Evolutionary conservation across 1,140 invertebrate species (phyloP), one percentile per base, ranked within the genome.

Genomic region (Cyclina sinensis): DNA sequence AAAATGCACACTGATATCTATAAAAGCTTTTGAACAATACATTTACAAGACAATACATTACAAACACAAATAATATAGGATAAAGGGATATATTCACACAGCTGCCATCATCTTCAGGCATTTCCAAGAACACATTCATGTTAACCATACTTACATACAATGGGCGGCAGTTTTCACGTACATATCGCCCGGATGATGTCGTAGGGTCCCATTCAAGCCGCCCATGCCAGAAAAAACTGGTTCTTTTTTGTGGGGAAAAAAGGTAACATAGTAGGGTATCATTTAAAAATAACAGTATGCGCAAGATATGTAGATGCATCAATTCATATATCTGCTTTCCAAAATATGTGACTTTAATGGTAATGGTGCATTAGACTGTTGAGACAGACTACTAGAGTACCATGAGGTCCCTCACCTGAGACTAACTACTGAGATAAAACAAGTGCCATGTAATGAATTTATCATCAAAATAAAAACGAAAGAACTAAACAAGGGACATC

Each of bases 161-260:
- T 65, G 98, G 99, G 96, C 99, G 99, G 96, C 99, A 99, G 96
- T 99, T 99, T 94, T 99, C 94, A 54, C 95, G 90, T 39, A 96
- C 95, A 92, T 96, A 96, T 35, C 95, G 93, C 37, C 94, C 95
- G 32, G 94, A 94, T 43, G 93, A 92, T 35, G 94, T 94, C 48
- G 94, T 94, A 21, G 92, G 92, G 86, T 96, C 95, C 95, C 95
- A 96, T 86, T 95, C 95, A 43, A 96, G 93, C 70, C 94, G 94
- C 27, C 95, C 95, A 89, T 95, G 94, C 92, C 94, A 96, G 92
- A 95, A 96, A 91, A 92, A 95, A 96, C 99, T 99, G 89, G 98
- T 99, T 96, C 99, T 99, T 86, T n/a, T n/a, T n/a, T 21, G 91
- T 21, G 91, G 90, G 90, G 81, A 74, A 83, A 84, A 68, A 88